Evolutionary conservation across 30 jellyfish, hydroid and myxozoan species (phyloP).

Genomic region (Pelagia noctiluca): DNA sequence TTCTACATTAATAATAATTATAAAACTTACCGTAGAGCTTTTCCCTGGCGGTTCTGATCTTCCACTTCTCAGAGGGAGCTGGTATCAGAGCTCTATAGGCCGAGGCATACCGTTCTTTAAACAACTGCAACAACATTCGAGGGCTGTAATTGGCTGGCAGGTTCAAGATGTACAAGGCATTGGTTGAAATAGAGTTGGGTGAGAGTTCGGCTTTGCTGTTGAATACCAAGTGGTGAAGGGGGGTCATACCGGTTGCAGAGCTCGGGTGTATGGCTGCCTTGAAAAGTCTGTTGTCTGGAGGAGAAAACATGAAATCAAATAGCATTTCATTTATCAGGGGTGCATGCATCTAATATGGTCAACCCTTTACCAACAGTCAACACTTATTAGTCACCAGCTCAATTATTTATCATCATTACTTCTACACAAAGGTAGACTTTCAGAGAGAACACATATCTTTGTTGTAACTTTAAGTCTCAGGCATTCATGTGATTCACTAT

Average conservation of each 20-base stretch:
- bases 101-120: constrained; percentile 90
- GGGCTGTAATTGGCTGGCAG: constrained; percentile 92
- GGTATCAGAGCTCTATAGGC: constrained; percentile 96
- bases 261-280: constrained; percentile 75
- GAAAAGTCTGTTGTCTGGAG: constrained; percentile 57
- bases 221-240: constrained; percentile 80
- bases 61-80: constrained; percentile 80
- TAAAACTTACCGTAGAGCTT: constrained; percentile 63
- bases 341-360: too few species aligned
- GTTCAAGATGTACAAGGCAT: constrained; percentile 78
- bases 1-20: too few species aligned
- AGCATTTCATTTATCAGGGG: too few species aligned
- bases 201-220: constrained; percentile 60
- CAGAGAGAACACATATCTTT: too few species aligned
- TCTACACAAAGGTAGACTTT: too few species aligned
- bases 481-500: too few species aligned
- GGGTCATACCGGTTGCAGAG: constrained; percentile 85
- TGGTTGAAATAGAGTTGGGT: constrained; percentile 66
- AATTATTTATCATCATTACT: too few species aligned
- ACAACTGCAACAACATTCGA: constrained; percentile 86
- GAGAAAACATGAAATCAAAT: constrained; percentile 1
- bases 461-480: too few species aligned
- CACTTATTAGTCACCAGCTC: too few species aligned
- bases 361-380: too few species aligned
- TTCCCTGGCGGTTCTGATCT: constrained; percentile 63